phyloP scores from a whole-genome alignment of 2,113 vertebrate species.

The Nothoprocta pentlandii region DNA sequence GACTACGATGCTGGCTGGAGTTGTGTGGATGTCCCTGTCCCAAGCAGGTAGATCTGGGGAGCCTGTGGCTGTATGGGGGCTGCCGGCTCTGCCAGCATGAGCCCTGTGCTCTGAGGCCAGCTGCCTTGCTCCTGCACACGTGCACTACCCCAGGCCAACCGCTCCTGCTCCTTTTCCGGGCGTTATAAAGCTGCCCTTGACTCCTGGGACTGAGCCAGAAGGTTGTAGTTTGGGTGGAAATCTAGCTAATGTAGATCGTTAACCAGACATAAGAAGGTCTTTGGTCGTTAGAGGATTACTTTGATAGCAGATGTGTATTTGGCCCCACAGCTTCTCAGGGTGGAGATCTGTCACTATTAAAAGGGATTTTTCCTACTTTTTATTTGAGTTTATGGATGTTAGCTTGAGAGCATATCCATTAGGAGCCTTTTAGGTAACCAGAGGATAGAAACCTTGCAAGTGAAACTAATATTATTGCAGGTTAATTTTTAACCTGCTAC shows the following conservation, averaged over 20 bases:
- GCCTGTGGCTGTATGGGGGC: not conserved
- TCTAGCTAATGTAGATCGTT: not conserved
- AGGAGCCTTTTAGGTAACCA: not conserved
- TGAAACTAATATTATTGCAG: not conserved
- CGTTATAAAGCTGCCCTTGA: not conserved
- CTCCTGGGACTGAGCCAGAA: not conserved
- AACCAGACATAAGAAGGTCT: not conserved
- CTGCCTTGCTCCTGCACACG: not conserved
- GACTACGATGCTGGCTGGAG: not conserved
- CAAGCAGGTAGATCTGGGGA: not conserved
- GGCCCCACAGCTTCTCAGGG: not conserved
- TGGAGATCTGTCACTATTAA: not conserved
- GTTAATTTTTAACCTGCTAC: constrained; percentile 67
- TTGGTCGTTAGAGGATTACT: not conserved
- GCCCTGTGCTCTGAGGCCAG: not conserved
- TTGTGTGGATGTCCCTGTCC: not conserved
- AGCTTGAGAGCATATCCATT: not conserved
- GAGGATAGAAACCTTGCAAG: constrained; percentile 5
- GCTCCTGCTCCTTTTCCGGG: not conserved
- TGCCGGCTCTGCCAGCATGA: not conserved
- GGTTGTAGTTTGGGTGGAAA: not conserved
- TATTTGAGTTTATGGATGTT: not conserved
- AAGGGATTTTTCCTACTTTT: not conserved
- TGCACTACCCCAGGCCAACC: not conserved
- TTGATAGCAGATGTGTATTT: not conserved